phyloP scores from a whole-genome alignment of 2,888 invertebrate genomes.

The Galeopsomyia nigrocyanea region DNA sequence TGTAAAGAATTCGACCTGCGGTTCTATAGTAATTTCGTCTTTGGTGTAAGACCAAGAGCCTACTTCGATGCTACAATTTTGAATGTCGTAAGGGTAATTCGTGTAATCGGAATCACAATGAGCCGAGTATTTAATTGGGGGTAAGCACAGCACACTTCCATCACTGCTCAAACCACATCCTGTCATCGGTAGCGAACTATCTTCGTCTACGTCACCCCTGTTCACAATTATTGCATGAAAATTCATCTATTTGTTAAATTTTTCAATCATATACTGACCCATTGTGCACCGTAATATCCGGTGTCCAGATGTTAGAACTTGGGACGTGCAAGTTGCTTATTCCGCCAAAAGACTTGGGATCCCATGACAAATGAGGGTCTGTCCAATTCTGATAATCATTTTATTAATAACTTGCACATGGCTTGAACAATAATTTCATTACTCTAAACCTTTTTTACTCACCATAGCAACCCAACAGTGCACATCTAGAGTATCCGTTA shows the following conservation, averaged over 20 bases:
- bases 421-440: constrained; percentile 42
- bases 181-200: constrained; percentile 53
- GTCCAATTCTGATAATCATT: constrained; percentile 71
- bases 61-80: constrained; percentile 75
- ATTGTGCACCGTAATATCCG: constrained; percentile 81
- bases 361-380: constrained; percentile 83
- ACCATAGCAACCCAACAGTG: constrained; percentile 58
- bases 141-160: constrained; percentile 75
- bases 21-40: constrained; percentile 70
- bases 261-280: constrained; percentile 65
- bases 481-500: constrained; percentile 64
- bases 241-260: neutral
- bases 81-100: constrained; percentile 77
- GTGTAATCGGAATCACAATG: constrained; percentile 73
- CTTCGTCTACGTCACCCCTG: constrained; percentile 44
- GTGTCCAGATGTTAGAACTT: constrained; percentile 80
- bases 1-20: too few species aligned
- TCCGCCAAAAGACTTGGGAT: constrained; percentile 75
- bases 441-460: constrained; percentile 43
- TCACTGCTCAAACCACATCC: constrained; percentile 70
- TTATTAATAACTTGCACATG: neutral
- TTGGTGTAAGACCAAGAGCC: constrained; percentile 77
- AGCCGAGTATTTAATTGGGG: constrained; percentile 71
- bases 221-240: neutral
- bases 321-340: constrained; percentile 74